Evolutionary conservation across 2,113 vertebrate species (phyloP), one percentile per base, ranked within the genome.

Genomic region (Serinus canaria): DNA sequence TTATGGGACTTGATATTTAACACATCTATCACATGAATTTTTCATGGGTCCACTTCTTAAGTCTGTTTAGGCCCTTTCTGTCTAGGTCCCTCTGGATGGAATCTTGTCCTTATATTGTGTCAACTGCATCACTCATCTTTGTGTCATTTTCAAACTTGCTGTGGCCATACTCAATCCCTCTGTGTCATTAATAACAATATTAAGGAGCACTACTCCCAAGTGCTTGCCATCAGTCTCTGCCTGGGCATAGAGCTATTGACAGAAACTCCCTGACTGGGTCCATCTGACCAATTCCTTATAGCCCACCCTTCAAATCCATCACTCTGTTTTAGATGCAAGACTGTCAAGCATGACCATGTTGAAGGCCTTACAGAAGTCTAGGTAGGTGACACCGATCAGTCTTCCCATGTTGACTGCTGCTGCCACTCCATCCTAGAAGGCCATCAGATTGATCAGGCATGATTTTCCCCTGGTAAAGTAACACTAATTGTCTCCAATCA

Each of bases 401-500:
- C 14, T 60, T 52, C 33, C 10, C 27, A 60, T 18, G 11, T 7
- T 27, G 6, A 22, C 11, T 25, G 9, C 12, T 52, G 20, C 53
- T 68, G 15, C 22, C 23, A 23, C 27, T 69, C 46, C 12, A 46
- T 39, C 37, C 72, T 37, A 25, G 35, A 58, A 77, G 22, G 27
- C 31, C 21, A 31, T 25, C 44, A 27, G 55, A 44, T 22, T 33
- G 33, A 39, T 59, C 53, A 68, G 63, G 17, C 7, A 44, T 52
- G 21, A 52, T 43, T 44, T 76, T 43, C 11, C 11, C 25, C 8
- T n/a, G 3, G 11, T 59, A 33, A 52, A 46, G 15, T 27, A 49
- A 24, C 0, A 1, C 7, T 43, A 25, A 15, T 3, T 14, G 21
- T 44, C 37, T 37, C 2, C 2, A 37, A 33, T 52, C 7, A 33